These are phyloP conservation scores for Saguinus midas DNA, from an alignment of 2,113 vertebrate species.

Conservation along the genomic window DNA sequence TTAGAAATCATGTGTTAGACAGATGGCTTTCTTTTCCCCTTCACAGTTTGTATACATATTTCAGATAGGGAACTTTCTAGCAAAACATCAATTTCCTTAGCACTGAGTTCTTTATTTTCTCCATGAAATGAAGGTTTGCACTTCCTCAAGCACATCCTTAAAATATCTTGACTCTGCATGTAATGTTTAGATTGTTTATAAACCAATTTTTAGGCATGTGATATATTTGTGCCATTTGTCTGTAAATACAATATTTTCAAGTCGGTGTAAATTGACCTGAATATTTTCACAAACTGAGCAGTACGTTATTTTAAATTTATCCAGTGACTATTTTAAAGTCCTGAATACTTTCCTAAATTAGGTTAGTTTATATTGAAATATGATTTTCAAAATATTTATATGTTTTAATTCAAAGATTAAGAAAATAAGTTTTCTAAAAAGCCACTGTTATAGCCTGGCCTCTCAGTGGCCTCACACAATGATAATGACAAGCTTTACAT, in stretches of 20 bases:
- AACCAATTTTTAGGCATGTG: slow-evolving; percentile 70
- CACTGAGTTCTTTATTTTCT: slow-evolving; percentile 69
- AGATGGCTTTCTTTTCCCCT: slow-evolving; percentile 44
- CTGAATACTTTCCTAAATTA: slow-evolving; percentile 52
- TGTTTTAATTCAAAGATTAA: slow-evolving; percentile 61
- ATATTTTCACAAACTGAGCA: slow-evolving; percentile 62
- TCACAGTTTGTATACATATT: slow-evolving; percentile 56
- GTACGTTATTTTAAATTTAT: slow-evolving; percentile 54
- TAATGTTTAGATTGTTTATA: slow-evolving; percentile 70
- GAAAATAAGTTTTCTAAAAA: slow-evolving; percentile 33
- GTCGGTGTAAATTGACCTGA: slow-evolving; percentile 57
- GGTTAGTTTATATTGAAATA: slow-evolving; percentile 66
- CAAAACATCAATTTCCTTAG: slow-evolving; percentile 73
- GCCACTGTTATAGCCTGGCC: background rate
- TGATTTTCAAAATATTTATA: slow-evolving; percentile 57
- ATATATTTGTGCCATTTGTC: slow-evolving; percentile 71
- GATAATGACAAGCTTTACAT: background rate
- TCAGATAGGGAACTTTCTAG: slow-evolving; percentile 58
- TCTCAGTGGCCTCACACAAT: background rate
- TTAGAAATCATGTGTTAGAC: background rate
- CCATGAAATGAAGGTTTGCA: slow-evolving; percentile 68
- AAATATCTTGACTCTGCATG: slow-evolving; percentile 69
- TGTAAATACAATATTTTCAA: slow-evolving; percentile 66
- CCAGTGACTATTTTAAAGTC: slow-evolving; percentile 60
- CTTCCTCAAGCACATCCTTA: slow-evolving; percentile 68